Evolutionary conservation across 2,888 invertebrate genomes (phyloP).

Genomic region (Galerucella calmariensis): DNA sequence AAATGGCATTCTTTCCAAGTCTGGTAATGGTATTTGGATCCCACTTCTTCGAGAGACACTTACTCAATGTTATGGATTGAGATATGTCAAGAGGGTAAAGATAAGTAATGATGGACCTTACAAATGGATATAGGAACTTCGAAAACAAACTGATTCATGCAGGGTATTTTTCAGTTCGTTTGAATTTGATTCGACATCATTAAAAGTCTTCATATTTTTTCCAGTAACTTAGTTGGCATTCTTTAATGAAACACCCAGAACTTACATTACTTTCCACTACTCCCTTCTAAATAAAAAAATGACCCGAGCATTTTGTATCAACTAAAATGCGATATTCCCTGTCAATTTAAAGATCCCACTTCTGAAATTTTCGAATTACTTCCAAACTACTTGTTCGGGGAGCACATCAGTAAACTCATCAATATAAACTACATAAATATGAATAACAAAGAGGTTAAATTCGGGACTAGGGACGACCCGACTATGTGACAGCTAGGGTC

Average conservation of each 20-base stretch:
- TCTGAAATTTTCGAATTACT: constrained; percentile 43
- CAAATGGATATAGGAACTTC: constrained; percentile 21
- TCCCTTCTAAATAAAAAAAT: neutral
- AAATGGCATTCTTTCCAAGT: no score
- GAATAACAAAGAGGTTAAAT: constrained; percentile 50
- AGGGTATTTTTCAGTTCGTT: neutral
- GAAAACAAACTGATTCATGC: neutral
- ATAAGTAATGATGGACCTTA: constrained; percentile 20
- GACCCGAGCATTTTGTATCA: neutral
- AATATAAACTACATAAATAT: constrained; percentile 48
- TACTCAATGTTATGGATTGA: constrained; percentile 39
- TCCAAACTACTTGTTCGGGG: constrained; percentile 45
- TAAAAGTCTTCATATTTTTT: neutral
- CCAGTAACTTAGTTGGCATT: no score
- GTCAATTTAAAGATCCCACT: constrained; percentile 25
- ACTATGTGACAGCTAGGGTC: constrained; percentile 45
- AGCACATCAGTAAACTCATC: constrained; percentile 39
- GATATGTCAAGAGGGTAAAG: constrained; percentile 35
- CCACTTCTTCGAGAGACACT: constrained; percentile 36
- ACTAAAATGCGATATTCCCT: neutral
- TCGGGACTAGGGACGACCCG: constrained; percentile 35
- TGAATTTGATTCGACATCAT: neutral
- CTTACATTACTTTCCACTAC: neutral
- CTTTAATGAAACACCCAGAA: neutral
- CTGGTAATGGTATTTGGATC: no score